Evolutionary conservation across 2,888 invertebrate genomes (phyloP).

Genomic region (Hypsopygia costalis): DNA sequence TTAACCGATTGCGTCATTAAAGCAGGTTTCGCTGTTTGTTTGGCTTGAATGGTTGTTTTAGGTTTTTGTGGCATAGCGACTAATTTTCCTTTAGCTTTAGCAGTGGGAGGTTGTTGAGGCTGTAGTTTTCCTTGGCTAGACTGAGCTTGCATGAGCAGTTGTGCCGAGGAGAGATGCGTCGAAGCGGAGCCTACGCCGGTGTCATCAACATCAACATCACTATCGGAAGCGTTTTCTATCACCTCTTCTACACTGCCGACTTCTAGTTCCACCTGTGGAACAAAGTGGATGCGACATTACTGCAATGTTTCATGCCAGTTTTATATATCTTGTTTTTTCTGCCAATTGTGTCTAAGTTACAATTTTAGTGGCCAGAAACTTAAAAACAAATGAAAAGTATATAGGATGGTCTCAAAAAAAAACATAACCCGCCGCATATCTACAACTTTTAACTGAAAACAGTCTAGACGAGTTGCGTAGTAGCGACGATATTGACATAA

Average conservation of each 20-base stretch:
- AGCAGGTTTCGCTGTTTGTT: slow-evolving; percentile 26
- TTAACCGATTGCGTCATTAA: slow-evolving; percentile 50
- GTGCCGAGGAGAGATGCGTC: slow-evolving; percentile 58
- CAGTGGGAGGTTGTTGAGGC: slow-evolving; percentile 16
- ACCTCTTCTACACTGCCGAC: slow-evolving; percentile 48
- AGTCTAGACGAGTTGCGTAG: too few species aligned
- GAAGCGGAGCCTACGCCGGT: slow-evolving; percentile 32
- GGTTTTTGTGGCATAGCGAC: slow-evolving; percentile 34
- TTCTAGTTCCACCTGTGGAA: slow-evolving; percentile 49
- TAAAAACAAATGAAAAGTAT: too few species aligned
- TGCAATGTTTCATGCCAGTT: too few species aligned
- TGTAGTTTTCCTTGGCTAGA: slow-evolving; percentile 32
- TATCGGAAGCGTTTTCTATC: slow-evolving; percentile 58
- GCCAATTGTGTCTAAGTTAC: too few species aligned
- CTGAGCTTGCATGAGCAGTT: slow-evolving; percentile 60
- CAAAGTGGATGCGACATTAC: too few species aligned
- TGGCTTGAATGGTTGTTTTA: slow-evolving; percentile 24
- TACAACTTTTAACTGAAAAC: too few species aligned
- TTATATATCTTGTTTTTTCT: too few species aligned
- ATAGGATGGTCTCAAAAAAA: too few species aligned
- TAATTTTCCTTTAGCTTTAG: slow-evolving; percentile 41
- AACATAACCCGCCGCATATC: too few species aligned
- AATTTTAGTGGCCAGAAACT: too few species aligned
- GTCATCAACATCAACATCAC: slow-evolving; percentile 71
- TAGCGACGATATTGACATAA: too few species aligned